Evolutionary conservation across 2,888 invertebrate species (phyloP).

Genomic region (Leucozona laternaria): DNA sequence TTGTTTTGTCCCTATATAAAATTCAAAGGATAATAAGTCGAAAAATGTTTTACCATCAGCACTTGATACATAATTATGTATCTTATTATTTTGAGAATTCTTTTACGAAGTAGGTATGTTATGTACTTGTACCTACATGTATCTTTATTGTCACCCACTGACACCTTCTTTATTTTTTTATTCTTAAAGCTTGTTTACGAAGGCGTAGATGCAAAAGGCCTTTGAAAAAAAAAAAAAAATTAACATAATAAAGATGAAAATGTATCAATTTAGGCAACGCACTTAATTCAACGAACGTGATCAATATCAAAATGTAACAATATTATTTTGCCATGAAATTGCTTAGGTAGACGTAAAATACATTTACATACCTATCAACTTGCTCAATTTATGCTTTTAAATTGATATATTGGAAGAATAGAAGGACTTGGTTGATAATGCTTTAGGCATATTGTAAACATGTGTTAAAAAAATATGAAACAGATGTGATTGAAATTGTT

Average conservation of each 20-base stretch:
- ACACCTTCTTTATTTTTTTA: not conserved
- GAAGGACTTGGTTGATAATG: not conserved
- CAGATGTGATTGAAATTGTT: not conserved
- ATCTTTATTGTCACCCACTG: not conserved
- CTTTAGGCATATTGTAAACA: no score
- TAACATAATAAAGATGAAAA: not conserved
- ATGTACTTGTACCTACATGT: not conserved
- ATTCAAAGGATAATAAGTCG: slow-evolving; percentile 2
- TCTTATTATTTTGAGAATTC: slow-evolving; percentile 12
- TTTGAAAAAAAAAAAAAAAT: not conserved
- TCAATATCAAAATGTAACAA: not conserved
- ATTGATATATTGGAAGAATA: not conserved
- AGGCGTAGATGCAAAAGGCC: not conserved
- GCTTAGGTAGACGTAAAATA: not conserved
- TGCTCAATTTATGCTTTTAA: not conserved
- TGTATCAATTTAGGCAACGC: not conserved
- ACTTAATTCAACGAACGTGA: not conserved
- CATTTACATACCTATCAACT: no score
- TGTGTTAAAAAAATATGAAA: no score
- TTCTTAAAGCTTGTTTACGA: not conserved
- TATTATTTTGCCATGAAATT: slow-evolving; percentile 1
- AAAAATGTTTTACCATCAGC: not conserved
- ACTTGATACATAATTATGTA: slow-evolving; percentile 8
- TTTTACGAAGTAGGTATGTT: not conserved
- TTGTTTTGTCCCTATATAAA: not conserved